Evolutionary conservation across 92 coral and sea anemone genomes (phyloP).

Genomic region (Porites divaricata): DNA sequence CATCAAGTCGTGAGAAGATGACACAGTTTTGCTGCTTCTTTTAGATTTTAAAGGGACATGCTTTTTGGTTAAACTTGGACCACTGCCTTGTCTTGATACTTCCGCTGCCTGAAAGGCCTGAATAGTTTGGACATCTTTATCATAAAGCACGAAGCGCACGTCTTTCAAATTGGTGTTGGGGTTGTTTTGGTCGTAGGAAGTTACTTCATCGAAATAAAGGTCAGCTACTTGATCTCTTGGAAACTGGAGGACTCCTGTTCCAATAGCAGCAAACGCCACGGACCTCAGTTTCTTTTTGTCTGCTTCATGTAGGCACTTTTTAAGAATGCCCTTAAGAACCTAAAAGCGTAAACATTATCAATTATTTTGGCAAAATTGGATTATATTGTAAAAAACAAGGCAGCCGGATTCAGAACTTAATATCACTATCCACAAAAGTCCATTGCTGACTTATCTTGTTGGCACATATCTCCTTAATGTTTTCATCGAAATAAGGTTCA

Average conservation of each 20-base stretch:
- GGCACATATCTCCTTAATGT: too few relatives aligned
- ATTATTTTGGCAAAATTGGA: too few relatives aligned
- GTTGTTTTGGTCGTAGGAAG: slow-evolving; percentile 36
- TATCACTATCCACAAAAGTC: too few relatives aligned
- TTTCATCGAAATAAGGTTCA: too few relatives aligned
- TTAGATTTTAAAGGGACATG: too few relatives aligned
- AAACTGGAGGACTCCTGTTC: slow-evolving; percentile 69
- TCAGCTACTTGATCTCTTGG: slow-evolving; percentile 60
- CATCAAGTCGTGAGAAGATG: too few relatives aligned
- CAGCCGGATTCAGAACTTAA: too few relatives aligned
- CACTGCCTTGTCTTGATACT: too few relatives aligned
- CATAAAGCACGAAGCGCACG: slow-evolving; percentile 62
- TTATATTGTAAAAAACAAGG: too few relatives aligned
- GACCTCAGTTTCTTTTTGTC: neutral
- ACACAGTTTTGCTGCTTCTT: too few relatives aligned
- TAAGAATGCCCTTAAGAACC: slow-evolving; percentile 33
- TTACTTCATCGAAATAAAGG: slow-evolving; percentile 58
- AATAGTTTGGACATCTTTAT: slow-evolving; percentile 57
- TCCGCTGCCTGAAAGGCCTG: slow-evolving; percentile 53
- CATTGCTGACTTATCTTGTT: too few relatives aligned
- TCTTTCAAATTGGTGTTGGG: slow-evolving; percentile 54
- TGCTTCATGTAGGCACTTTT: slow-evolving; percentile 40
- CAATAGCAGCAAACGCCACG: slow-evolving; percentile 74
- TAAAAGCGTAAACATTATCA: neutral
- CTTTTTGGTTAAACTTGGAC: too few relatives aligned